Evolutionary conservation across 2,797 vertebrate species (phyloP).

Genomic region (Eulemur rubriventer): DNA sequence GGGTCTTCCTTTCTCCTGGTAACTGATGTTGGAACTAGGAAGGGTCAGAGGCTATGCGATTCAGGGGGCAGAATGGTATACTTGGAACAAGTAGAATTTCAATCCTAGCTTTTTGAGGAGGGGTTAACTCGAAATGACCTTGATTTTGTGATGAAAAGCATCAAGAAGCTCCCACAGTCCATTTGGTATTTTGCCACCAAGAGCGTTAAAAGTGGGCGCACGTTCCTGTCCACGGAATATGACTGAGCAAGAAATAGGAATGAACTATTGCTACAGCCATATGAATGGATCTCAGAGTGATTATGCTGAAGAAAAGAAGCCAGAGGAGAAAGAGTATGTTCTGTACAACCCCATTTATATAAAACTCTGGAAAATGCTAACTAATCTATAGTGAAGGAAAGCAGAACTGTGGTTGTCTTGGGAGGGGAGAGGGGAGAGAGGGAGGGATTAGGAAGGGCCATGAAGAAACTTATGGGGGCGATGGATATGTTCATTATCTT

Average conservation of each 20-base stretch:
- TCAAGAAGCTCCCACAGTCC: neutral
- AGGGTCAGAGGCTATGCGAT: neutral
- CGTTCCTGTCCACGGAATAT: neutral
- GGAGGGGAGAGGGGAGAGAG: rapidly evolving
- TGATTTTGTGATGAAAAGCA: neutral
- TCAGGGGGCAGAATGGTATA: neutral
- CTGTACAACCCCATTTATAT: neutral
- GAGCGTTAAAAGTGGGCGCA: neutral
- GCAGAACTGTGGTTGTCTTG: neutral
- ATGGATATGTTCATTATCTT: neutral
- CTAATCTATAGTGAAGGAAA: neutral
- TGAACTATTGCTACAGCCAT: too few species aligned
- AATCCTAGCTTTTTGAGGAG: neutral
- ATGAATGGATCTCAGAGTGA: neutral
- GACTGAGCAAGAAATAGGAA: neutral
- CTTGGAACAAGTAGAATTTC: neutral
- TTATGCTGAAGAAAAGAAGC: neutral
- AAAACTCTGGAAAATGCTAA: neutral
- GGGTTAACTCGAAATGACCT: neutral
- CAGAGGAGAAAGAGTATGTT: neutral
- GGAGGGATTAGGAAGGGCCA: neutral
- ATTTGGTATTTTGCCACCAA: neutral
- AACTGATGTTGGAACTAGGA: neutral
- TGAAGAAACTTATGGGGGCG: neutral
- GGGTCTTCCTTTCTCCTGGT: neutral